A percentile compares a stretch with the other conserved stretches of the same genome.
These are phyloP conservation scores for Gobio occitaniae DNA, from an alignment of 2,797 vertebrate species.

Conservation along the genomic window DNA sequence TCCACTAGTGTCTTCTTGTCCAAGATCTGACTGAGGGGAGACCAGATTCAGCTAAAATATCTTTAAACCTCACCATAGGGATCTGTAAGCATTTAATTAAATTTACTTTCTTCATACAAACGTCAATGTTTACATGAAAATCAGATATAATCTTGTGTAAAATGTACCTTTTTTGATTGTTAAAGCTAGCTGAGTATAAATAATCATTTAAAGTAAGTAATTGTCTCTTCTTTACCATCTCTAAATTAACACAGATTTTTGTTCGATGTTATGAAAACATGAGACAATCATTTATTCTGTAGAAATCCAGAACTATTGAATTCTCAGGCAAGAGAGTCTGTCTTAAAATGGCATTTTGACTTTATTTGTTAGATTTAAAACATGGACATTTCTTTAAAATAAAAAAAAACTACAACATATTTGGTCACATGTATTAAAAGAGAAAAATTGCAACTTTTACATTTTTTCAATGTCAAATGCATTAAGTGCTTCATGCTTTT, in stretches of 20 bases:
- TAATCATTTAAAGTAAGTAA: conserved; percentile 68
- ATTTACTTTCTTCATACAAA: conserved; percentile 18
- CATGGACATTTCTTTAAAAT: not conserved
- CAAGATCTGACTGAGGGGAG: conserved; percentile 15
- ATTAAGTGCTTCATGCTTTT: not conserved
- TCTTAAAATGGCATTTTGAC: not conserved
- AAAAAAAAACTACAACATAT: not conserved
- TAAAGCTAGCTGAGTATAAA: conserved; percentile 72
- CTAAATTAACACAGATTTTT: not conserved
- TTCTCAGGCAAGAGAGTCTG: not conserved
- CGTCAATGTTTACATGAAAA: conserved; percentile 29
- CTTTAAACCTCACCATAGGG: conserved; percentile 9
- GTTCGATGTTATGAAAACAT: not conserved
- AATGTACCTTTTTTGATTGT: conserved; percentile 75
- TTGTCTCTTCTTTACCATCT: conserved; percentile 66
- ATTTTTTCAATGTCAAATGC: conserved; percentile 1
- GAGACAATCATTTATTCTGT: conserved; percentile 1
- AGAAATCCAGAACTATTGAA: not conserved
- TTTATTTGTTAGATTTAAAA: conserved; percentile 38
- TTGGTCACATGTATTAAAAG: not conserved
- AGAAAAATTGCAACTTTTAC: not conserved
- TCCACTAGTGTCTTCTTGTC: conserved; percentile 7
- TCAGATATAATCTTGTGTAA: conserved; percentile 69
- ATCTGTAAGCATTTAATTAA: conserved; percentile 17
- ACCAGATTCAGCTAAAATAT: conserved; percentile 51